phyloP scores from a whole-genome alignment of 2,888 invertebrate species.

The Tanypteryx hageni region DNA sequence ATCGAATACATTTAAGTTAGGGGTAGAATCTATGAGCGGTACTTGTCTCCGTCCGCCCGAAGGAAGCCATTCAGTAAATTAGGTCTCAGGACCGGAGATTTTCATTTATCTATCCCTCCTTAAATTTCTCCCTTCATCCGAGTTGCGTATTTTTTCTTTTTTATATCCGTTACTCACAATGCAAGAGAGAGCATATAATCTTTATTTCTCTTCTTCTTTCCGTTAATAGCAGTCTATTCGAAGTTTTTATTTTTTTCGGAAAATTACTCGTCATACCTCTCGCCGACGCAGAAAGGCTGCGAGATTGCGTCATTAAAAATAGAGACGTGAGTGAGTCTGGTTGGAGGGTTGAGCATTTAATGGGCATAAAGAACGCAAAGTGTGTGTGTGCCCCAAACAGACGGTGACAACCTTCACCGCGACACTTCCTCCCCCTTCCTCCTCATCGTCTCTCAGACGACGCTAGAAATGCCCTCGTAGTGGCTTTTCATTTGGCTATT shows the following conservation, averaged over 20 bases:
- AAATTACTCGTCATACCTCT: neutral
- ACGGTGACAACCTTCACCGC: neutral
- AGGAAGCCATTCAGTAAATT: too few relatives aligned
- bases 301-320: conserved; percentile 55
- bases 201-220: too few relatives aligned
- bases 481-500: neutral
- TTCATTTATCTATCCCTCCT: too few relatives aligned
- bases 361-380: conserved; percentile 10
- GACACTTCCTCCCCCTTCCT: too few relatives aligned
- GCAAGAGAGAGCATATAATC: neutral
- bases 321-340: neutral
- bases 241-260: neutral
- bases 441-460: neutral
- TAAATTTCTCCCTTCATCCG: too few relatives aligned
- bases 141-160: too few relatives aligned
- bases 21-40: too few relatives aligned
- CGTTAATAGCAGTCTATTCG: neutral
- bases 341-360: conserved; percentile 11
- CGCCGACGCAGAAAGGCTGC: neutral
- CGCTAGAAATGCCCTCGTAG: neutral
- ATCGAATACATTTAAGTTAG: too few relatives aligned
- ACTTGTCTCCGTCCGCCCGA: too few relatives aligned
- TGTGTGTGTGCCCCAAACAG: neutral
- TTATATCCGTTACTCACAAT: neutral
- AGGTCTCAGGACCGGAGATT: too few relatives aligned